Evolutionary conservation across 2,113 vertebrate genomes (phyloP), one percentile per base, ranked within the genome.

Genomic region (Xiphorhynchus elegans): DNA sequence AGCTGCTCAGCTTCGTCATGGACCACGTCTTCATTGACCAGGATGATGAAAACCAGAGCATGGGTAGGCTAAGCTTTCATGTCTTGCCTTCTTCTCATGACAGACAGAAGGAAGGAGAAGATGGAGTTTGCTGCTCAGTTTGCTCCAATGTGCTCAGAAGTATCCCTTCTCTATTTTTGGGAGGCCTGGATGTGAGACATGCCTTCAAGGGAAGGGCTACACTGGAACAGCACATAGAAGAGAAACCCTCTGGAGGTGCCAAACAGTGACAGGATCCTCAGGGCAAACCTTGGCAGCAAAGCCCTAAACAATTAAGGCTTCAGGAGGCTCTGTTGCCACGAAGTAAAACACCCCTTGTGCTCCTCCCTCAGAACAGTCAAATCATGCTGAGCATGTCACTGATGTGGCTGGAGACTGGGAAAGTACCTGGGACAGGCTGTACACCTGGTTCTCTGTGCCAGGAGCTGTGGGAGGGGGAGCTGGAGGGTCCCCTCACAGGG

Each of bases 1-100:
- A 99, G 96, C 98, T 99, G 52, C 99, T 99, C 93, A 99, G 97
- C 97, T 99, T 99, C 74, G 99, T 99, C 95, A 98, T 99, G 98
- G 99, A 99, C 97, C 99, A 99, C 19, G 99, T 99, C 95, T 99
- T 99, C 96, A 99, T 99, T 89, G 99, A 99, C 98, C 99, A 99
- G 97, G 99, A 99, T 53, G 99, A 99, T 53, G 99, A 99, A 97
- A 99, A 98, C 96, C 99, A 99, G 98, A 99, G 99, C 98, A 99
- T 99, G 98, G 99, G 99, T 99, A 98, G 96, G 29, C 26, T 3
- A 20, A 73, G 28, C 63, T 94, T 53, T 88, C 29, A 29, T 79
- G 29, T 93, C 91, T 86, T 33, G 20, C 50, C 13, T 74, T 88
- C 42, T 93, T 73, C 94, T 56, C 18, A 20, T 60, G 73, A 49